phyloP scores from a whole-genome alignment of 2,888 invertebrate species.

The Eupithecia inturbata region DNA sequence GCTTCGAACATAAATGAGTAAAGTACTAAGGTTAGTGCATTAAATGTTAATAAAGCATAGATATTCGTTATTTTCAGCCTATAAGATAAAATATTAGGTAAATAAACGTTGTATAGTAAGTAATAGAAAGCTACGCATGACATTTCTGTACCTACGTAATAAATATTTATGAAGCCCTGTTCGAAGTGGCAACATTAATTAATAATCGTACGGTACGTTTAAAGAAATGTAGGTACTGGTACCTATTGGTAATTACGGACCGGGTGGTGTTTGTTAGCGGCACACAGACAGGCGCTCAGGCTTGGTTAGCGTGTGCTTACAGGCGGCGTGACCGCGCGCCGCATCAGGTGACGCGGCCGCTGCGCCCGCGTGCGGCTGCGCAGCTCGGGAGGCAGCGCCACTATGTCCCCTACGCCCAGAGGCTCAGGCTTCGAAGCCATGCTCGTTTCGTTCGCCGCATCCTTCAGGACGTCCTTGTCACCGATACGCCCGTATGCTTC shows the following conservation, averaged over 20 bases:
- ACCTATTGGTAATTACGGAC: constrained; percentile 71
- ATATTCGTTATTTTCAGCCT: background rate
- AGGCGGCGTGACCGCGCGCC: constrained; percentile 83
- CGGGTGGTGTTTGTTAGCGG: constrained; percentile 77
- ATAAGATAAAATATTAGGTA: background rate
- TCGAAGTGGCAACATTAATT: constrained; percentile 4
- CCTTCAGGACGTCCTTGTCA: constrained; percentile 63
- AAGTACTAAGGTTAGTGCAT: background rate
- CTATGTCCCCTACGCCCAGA: constrained; percentile 72
- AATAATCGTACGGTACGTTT: constrained; percentile 13
- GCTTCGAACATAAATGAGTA: background rate
- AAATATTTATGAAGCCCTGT: background rate
- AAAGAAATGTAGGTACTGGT: constrained; percentile 28
- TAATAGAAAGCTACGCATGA: background rate
- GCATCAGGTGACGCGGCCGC: constrained; percentile 78
- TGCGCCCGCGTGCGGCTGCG: constrained; percentile 73
- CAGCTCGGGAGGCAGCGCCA: constrained; percentile 76
- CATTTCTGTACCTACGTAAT: background rate
- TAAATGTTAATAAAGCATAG: background rate
- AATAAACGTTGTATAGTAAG: background rate
- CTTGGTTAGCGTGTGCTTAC: constrained; percentile 81
- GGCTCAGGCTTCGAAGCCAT: constrained; percentile 63
- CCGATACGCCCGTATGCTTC: constrained; percentile 86
- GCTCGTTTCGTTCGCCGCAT: constrained; percentile 56
- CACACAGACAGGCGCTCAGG: constrained; percentile 76